Evolutionary conservation across 2,797 vertebrate genomes (phyloP), one percentile per base, ranked within the genome.

Genomic region (Protonibea diacanthus): DNA sequence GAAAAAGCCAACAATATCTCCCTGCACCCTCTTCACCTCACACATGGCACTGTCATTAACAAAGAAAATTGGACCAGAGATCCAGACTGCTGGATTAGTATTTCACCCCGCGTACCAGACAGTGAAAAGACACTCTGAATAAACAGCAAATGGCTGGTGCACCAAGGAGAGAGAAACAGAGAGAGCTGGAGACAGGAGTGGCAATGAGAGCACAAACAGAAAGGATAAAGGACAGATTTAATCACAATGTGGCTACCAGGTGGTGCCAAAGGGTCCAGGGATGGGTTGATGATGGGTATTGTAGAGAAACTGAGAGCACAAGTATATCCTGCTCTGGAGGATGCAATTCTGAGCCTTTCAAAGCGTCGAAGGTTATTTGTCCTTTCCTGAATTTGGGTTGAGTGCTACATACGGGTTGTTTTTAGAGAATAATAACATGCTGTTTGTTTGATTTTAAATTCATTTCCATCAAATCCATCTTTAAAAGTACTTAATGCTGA

Each of bases 191-290:
- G 67, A 66, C 71, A 65, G 71, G 68, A 82, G 69, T 55, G 73
- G 66, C 75, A 49, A 66, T 63, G 78, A 80, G 71, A 84, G 80
- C 81, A 71, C 71, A 82, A 78, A 81, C 74, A 77, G 45, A 63
- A 64, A 84, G 77, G 85, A 81, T 70, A 80, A 68, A 88, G 88
- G 84, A 86, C 72, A 80, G 83, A 86, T 91, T 88, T 85, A 87
- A 92, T 87, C 84, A 74, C 74, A 84, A 62, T 71, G 82, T 75
- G 71, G 77, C 77, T 86, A 45, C 80, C 86, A 86, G 85, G 88
- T 86, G 85, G 77, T 75, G 81, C 71, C 80, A 70, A 57, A 71
- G 80, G 63, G 33, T 78, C 42, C 4, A 27, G 74, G 62, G 57
- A 75, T 55, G 71, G 58, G 66, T 45, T 61, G 87, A 83, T 86